Evolutionary conservation across 2,888 invertebrate genomes (phyloP), one percentile per base, ranked within the genome.

Genomic region (Monochamus alternatus): DNA sequence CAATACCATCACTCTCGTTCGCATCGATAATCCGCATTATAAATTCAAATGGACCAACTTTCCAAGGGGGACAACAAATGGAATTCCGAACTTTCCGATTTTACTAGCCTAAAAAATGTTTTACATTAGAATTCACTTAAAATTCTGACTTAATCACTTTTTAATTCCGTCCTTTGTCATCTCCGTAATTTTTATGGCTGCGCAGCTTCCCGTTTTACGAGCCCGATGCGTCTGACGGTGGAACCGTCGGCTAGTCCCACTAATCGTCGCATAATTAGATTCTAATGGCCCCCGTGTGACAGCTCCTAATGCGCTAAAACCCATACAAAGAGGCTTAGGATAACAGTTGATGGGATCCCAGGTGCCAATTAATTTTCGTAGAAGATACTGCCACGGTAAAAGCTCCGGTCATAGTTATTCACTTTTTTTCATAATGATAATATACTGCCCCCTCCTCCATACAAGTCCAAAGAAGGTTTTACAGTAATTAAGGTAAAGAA

Each of bases 61-160:
- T 82, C 81, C 78, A 1, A n/a, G 70, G 74, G 51, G 80, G 81
- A 82, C 80, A 81, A 83, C 82, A 82, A 81, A 82, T 80, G 83
- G 83, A 84, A 82, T 84, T 80, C 75, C 74, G 75, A 75, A 77
- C 76, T 80, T 81, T 81, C 81, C 78, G 75, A 68, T 73, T 43
- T 43, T 44, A 62, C 43, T 79, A 81, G 78, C 82, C 82, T 83
- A 81, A 82, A 81, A 82, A 85, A 85, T 85, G 85, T 83, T 82
- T 81, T 81, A 86, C 86, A 86, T 84, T 83, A 84, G 85, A 86
- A 86, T 82, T 86, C 86, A 85, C 85, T 86, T 87, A 85, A 86
- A 86, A 85, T 86, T 85, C 84, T 83, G 80, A 81, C 82, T 84
- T 85, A 86, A 86, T 87, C 84, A 81, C 84, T 83, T 85, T 86